Percentiles rank a stretch among this genome's conserved stretches.
Evolutionary conservation across 2,113 vertebrate species (phyloP).

Genomic region (Corynorhinus townsendii): DNA sequence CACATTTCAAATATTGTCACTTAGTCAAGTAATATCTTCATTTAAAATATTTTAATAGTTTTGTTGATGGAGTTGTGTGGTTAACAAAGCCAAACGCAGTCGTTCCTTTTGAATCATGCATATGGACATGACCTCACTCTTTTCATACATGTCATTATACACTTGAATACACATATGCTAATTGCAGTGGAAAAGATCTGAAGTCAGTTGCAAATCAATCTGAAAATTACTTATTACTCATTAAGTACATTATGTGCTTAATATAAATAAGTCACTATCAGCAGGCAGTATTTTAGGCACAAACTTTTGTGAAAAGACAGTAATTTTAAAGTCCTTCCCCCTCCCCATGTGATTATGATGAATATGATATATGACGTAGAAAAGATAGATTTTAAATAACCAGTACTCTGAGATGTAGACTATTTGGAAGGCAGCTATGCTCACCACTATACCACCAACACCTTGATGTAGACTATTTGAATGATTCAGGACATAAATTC

Average conservation of each 20-base stretch:
- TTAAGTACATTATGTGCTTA: neutral
- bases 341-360: neutral
- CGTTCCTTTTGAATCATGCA: neutral
- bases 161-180: neutral
- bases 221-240: neutral
- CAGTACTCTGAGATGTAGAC: neutral
- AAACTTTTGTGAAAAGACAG: neutral
- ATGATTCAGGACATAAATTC: neutral
- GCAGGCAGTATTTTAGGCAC: neutral
- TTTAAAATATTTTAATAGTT: neutral
- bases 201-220: neutral
- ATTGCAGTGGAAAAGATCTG: neutral
- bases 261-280: neutral
- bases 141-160: neutral
- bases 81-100: neutral
- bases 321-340: neutral
- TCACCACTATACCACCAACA: no score
- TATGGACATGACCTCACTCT: neutral
- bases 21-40: neutral
- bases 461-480: neutral
- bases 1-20: neutral
- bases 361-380: neutral
- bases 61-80: neutral
- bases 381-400: neutral
- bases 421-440: no score